A percentile compares a stretch with the other conserved stretches of the same genome.
Evolutionary conservation across 2,797 vertebrate genomes (phyloP).

Genomic region (Danionella dracula): DNA sequence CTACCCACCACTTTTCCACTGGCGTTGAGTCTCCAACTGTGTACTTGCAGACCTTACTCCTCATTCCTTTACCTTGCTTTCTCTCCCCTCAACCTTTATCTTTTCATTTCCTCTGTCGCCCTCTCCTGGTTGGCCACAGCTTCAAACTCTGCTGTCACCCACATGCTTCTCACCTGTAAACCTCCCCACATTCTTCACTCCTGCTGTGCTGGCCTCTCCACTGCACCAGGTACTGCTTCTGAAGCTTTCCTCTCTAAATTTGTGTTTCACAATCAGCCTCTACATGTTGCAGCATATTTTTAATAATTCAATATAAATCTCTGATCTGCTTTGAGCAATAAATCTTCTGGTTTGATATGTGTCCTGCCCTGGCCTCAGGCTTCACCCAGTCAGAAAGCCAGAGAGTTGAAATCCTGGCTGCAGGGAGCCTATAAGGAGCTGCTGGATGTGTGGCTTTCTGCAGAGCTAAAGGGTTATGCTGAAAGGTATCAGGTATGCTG

Average conservation of each 20-base stretch:
- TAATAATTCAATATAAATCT: not conserved
- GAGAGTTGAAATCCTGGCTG: slow-evolving; percentile 72
- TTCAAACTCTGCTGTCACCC: slow-evolving; percentile 53
- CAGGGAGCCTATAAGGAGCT: slow-evolving; percentile 66
- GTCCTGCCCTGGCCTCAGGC: slow-evolving; percentile 42
- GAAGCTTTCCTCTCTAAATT: not conserved
- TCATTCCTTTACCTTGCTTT: not conserved
- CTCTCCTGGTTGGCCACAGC: slow-evolving; percentile 44
- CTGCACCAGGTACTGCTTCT: slow-evolving; percentile 56
- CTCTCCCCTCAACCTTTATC: not conserved
- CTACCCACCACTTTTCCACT: too few species aligned
- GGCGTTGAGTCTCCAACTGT: not conserved
- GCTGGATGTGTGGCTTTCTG: slow-evolving; percentile 54
- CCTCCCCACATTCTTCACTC: slow-evolving; percentile 51
- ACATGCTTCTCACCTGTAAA: slow-evolving; percentile 52
- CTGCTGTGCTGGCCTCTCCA: slow-evolving; percentile 55
- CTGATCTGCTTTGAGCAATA: not conserved
- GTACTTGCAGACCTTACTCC: not conserved
- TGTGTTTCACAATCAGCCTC: not conserved
- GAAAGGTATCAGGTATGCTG: slow-evolving; percentile 73
- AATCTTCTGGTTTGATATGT: not conserved
- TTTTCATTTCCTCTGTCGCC: not conserved
- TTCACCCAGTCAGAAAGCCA: slow-evolving; percentile 56
- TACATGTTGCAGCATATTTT: not conserved
- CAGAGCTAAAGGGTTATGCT: slow-evolving; percentile 62